Evolutionary conservation across 2,888 invertebrate species (phyloP).

Genomic region (Hydroisotoma schaefferi): DNA sequence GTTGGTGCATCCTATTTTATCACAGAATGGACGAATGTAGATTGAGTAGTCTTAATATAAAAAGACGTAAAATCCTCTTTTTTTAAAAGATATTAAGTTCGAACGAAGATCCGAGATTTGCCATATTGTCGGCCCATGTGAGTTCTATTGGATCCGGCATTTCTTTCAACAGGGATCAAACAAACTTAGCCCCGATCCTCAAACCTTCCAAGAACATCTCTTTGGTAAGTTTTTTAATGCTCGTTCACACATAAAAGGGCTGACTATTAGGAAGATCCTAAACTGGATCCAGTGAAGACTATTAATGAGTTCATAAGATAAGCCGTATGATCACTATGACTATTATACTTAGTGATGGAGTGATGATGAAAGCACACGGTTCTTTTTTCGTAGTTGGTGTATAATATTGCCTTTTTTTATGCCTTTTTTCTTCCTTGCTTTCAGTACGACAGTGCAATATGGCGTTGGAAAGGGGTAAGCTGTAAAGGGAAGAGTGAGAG

Average conservation of each 20-base stretch:
- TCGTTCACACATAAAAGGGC: too few species aligned
- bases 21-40: too few species aligned
- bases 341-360: too few species aligned
- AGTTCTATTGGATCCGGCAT: constrained; percentile 38
- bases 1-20: too few species aligned
- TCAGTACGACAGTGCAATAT: constrained; percentile 34
- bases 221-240: constrained; percentile 26
- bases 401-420: too few species aligned
- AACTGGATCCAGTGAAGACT: too few species aligned
- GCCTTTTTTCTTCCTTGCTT: constrained; percentile 4
- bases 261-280: too few species aligned
- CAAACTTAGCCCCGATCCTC: constrained; percentile 40
- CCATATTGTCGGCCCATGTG: constrained; percentile 38
- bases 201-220: constrained; percentile 33
- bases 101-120: constrained; percentile 28
- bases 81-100: constrained; percentile 11
- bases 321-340: too few species aligned
- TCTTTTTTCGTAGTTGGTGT: too few species aligned
- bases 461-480: constrained; percentile 36
- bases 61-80: neutral
- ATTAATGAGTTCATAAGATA: too few species aligned
- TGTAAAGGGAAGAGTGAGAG: constrained; percentile 13
- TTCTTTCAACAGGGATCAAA: constrained; percentile 31
- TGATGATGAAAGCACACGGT: neutral
- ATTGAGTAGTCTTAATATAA: too few species aligned